These are phyloP conservation scores for Monodelphis domestica DNA, from an alignment of 2,797 vertebrate species.

Conservation along the genomic window DNA sequence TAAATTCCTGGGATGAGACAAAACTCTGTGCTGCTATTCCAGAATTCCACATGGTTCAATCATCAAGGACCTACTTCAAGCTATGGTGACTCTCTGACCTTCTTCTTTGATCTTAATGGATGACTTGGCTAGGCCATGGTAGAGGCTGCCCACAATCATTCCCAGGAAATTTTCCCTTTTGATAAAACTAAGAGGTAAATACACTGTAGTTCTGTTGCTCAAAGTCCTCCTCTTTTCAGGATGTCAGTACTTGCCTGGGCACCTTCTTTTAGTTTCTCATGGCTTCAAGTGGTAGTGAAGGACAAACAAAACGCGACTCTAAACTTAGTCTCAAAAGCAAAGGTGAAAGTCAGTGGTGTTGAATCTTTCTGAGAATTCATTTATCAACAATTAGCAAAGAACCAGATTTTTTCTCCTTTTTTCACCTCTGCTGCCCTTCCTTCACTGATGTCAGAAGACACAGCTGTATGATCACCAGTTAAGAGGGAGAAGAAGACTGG, in stretches of 20 bases:
- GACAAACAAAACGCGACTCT: neutral
- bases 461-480: neutral
- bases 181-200: neutral
- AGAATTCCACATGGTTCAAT: conserved; percentile 2
- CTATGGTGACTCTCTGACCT: neutral
- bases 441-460: neutral
- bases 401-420: neutral
- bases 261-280: neutral
- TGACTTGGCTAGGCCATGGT: neutral
- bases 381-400: neutral
- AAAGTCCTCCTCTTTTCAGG: neutral
- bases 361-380: neutral
- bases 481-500: neutral
- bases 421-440: neutral
- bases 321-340: neutral
- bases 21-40: neutral
- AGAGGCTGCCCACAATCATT: neutral
- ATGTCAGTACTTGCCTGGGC: neutral
- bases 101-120: neutral
- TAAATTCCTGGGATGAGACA: neutral
- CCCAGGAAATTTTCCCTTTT: neutral
- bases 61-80: neutral
- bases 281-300: neutral
- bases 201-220: neutral
- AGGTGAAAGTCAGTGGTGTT: neutral